Conservation (phyloP, 2,797 vertebrate species). For the Peromyscus nudipes region DNA sequence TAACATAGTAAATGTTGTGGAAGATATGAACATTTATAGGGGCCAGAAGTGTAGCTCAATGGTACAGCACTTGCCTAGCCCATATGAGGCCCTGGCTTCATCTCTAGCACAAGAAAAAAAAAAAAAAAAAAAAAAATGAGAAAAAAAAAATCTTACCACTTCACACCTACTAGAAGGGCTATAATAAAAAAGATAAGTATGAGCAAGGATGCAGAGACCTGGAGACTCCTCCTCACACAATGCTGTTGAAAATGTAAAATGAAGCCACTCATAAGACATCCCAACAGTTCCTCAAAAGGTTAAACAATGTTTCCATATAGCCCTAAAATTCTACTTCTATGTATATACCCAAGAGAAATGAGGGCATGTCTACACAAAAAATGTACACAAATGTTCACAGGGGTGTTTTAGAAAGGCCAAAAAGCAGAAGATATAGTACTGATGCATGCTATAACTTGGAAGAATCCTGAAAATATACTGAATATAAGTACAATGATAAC, state of each 20-base stretch:
- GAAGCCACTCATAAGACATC: conserved; percentile 1
- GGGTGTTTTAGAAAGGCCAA: not conserved
- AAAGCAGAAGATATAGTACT: not conserved
- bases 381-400: not conserved
- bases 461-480: not conserved
- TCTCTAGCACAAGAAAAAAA: not conserved
- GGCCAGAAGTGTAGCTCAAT: not conserved
- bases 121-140: not conserved
- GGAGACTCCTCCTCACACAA: not conserved
- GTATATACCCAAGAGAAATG: not conserved
- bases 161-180: not conserved
- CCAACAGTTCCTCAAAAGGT: conserved; percentile 21
- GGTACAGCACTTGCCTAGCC: not conserved
- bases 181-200: not conserved
- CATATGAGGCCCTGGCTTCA: not conserved
- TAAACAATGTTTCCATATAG: not conserved
- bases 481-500: not conserved
- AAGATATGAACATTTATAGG: not conserved
- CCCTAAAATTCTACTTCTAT: not conserved
- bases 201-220: not conserved
- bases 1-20: not conserved
- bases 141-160: not conserved
- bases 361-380: not conserved
- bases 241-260: not conserved
- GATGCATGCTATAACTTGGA: not conserved